These are phyloP conservation scores for Philopotamus ludificatus DNA, from an alignment of 1,140 invertebrate species.

Conservation along the genomic window DNA sequence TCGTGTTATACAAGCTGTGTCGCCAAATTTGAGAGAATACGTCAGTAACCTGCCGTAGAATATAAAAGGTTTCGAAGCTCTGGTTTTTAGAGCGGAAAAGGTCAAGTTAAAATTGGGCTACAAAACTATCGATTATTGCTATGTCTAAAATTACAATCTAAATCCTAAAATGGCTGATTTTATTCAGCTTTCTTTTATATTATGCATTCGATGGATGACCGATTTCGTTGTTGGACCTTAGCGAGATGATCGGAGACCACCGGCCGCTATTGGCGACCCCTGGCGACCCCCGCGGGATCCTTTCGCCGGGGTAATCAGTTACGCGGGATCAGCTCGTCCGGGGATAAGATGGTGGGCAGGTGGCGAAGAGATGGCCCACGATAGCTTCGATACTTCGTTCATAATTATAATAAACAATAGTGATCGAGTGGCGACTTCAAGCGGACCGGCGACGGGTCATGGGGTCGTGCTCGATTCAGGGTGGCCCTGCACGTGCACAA, in stretches of 20 bases:
- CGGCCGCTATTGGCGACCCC: no score
- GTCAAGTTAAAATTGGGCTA: no score
- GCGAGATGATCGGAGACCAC: no score
- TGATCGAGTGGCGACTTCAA: not conserved
- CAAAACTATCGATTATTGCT: no score
- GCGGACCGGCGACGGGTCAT: not conserved
- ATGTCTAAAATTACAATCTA: not conserved
- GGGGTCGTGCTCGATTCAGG: conserved; percentile 20
- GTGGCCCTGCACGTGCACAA: conserved; percentile 20
- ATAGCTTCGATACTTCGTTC: conserved; percentile 35
- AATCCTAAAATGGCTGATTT: not conserved
- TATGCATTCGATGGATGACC: no score
- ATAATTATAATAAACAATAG: conserved; percentile 42
- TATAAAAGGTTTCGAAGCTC: no score
- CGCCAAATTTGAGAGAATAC: no score
- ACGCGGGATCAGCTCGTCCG: conserved; percentile 20
- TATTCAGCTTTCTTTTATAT: not conserved
- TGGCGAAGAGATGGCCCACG: conserved; percentile 29
- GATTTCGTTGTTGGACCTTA: no score
- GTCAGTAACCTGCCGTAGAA: no score
- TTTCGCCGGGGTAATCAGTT: conserved; percentile 38
- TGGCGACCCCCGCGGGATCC: no score
- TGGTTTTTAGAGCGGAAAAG: no score
- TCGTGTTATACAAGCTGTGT: no score
- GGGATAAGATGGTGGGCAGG: conserved; percentile 27